phyloP scores from a whole-genome alignment of 2,113 vertebrate genomes.

The Alectura lathami region DNA sequence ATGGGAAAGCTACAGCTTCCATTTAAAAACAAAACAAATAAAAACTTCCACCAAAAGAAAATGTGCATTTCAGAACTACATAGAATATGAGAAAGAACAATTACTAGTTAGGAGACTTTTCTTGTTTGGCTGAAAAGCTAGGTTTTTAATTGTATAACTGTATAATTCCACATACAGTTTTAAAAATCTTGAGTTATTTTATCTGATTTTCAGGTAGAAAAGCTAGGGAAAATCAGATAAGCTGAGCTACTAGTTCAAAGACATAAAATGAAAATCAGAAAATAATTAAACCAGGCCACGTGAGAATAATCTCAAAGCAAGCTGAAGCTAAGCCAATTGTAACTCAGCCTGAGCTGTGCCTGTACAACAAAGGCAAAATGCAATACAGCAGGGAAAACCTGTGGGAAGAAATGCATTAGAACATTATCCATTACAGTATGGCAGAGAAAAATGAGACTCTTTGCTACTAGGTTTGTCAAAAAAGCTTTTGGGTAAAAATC shows the following conservation, averaged over 20 bases:
- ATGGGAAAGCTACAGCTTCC: not conserved
- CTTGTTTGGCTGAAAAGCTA: not conserved
- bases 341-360: conserved; percentile 59
- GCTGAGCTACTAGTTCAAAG: conserved; percentile 39
- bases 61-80: not conserved
- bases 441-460: conserved; percentile 16
- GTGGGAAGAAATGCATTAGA: conserved; percentile 1
- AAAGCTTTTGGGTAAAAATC: conserved; percentile 27
- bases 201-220: conserved; percentile 25
- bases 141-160: not conserved
- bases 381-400: conserved; percentile 26
- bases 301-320: conserved; percentile 63
- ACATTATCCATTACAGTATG: conserved; percentile 19
- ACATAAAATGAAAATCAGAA: conserved; percentile 42
- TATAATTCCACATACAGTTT: not conserved
- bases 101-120: not conserved
- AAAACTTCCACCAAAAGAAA: not conserved
- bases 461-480: not conserved
- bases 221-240: conserved; percentile 22
- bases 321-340: conserved; percentile 47
- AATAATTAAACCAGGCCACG: conserved; percentile 59
- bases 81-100: not conserved
- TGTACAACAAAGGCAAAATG: conserved; percentile 62
- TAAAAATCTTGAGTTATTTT: not conserved
- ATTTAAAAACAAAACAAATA: not conserved